A percentile compares a stretch with the other conserved stretches of the same genome.
These are phyloP conservation scores for Trachythela sp. DNA, from an alignment of 64 coral and sea anemone genomes.

Conservation along the genomic window DNA sequence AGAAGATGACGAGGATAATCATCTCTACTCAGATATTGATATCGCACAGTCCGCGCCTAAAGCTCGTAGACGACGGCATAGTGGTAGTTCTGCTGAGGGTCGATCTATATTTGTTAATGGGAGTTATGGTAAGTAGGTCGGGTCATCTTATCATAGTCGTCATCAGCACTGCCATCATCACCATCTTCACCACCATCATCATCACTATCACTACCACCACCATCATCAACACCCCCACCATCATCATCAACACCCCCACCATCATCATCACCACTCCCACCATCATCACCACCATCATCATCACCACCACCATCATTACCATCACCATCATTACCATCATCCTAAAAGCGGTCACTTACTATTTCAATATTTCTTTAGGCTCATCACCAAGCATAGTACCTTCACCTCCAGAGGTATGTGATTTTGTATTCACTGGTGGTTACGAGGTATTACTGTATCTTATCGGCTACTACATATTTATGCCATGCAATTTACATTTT, in stretches of 20 bases:
- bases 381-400: background rate
- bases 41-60: background rate
- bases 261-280: no score
- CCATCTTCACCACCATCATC: no score
- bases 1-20: background rate
- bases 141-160: background rate
- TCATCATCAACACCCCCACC: no score
- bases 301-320: no score
- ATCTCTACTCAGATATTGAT: constrained; percentile 2
- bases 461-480: no score
- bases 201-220: no score
- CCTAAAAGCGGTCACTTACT: background rate
- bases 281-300: no score
- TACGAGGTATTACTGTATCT: background rate
- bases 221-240: no score
- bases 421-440: background rate
- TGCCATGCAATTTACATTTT: no score
- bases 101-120: background rate
- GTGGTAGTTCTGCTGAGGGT: background rate
- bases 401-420: background rate
- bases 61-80: background rate
- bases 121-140: background rate
- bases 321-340: no score
- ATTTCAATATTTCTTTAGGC: background rate
- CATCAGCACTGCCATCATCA: no score